Evolutionary conservation across 2,113 vertebrate species (phyloP).

Genomic region (Oreocharis arfaki): DNA sequence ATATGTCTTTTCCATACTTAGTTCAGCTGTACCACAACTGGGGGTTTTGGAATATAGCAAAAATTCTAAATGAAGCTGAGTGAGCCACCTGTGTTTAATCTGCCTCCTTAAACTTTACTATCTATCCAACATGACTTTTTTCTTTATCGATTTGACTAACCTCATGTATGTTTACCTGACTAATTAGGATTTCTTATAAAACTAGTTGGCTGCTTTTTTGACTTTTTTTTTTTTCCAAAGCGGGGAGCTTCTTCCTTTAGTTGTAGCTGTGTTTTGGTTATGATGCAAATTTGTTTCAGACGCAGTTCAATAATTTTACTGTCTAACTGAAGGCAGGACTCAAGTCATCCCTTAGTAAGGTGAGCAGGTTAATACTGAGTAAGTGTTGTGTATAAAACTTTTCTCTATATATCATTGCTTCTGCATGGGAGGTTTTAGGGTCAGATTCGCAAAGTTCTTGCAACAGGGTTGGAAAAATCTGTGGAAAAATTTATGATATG

Average conservation of each 20-base stretch:
- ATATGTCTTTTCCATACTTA: neutral
- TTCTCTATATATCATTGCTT: neutral
- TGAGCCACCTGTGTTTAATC: neutral
- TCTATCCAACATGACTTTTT: neutral
- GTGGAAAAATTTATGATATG: neutral
- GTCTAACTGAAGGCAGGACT: neutral
- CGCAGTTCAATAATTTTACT: neutral
- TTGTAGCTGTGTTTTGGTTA: neutral
- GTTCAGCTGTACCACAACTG: accelerated
- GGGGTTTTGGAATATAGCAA: neutral
- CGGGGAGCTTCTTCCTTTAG: neutral
- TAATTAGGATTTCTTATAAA: neutral
- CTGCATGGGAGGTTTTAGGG: neutral
- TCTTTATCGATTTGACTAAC: neutral
- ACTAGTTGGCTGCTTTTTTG: neutral
- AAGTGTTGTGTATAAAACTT: neutral
- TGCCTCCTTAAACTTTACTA: neutral
- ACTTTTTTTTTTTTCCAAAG: neutral
- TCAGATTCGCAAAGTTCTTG: neutral
- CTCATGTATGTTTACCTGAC: neutral
- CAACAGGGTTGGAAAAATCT: neutral
- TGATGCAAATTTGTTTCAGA: neutral
- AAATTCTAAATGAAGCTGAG: neutral
- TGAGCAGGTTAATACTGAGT: neutral
- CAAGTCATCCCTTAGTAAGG: neutral